Base-by-base conservation (phyloP, 2,113 vertebrate genomes). In the Rana temporaria region DNA sequence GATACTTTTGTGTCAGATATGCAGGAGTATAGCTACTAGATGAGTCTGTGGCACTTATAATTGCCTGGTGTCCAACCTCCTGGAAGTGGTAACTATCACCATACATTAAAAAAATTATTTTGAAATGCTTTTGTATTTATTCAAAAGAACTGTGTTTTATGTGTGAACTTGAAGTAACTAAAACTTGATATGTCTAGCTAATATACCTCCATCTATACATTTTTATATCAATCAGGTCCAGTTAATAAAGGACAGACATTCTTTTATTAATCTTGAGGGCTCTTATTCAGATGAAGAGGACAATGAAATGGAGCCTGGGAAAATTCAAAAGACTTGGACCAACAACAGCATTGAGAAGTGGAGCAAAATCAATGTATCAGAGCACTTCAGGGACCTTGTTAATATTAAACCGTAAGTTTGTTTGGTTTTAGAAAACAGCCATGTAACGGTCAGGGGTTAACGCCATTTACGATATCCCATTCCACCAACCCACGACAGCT, bases 301-400 rank as follows among this genome's bases (percentile, higher is more conserved):
- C 66, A 82, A 90, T 17, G 95, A 96, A 59, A 32, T 91, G 14
- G 91, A 95, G 71, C 87, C 94, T 9, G 96, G 96, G 77, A 98
- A 95, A 84, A 95, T 97, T 83, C 97, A 99, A 86, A 99, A 98
- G 98, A 99, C 98, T 0, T 99, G 98, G 98, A 99, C 97, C 1
- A 94, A 92, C 85, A 96, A 99, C 34, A 93, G 95, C 0, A 92
- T 93, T 0, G 97, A 98, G 86, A 94, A 91, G 85, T 89, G 92
- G 84, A 96, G 92, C 88, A 89, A 89, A 53, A 93, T 89, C 87
- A 95, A 93, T 0, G 90, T 92, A 6, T 93, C 95, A 0, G 95
- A 98, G 84, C 97, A 93, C 89, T 99, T 99, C 86, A 91, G 95
- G 86, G 97, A 99, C 76, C 95, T 99, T 77, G 95, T 98, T 88